Evolutionary conservation across 1,140 invertebrate genomes (phyloP), one percentile per base, ranked within the genome.

Genomic region (Sipha flava): DNA sequence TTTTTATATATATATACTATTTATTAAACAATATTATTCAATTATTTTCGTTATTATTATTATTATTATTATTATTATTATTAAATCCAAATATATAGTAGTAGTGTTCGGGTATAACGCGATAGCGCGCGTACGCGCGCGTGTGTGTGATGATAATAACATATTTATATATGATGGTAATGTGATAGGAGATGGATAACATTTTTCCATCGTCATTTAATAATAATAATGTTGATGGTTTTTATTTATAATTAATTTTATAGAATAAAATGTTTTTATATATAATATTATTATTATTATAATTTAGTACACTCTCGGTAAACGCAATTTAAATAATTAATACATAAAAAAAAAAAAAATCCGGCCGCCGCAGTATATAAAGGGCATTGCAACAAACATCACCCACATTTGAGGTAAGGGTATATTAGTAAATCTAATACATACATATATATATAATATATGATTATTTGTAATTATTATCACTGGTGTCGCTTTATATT

Each of bases 1-100:
- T 40, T 49, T n/a, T 49, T n/a, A 49, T 49, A 49, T 49, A 14
- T 49, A 2, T 18, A 16, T 43, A 45, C 45, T 40, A 54, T 23
- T 16, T 68, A 23, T 45, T 45, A 12, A 21, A 68, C 21, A 40
- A 43, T 68, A 47, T 14, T 29, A 31, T n/a, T n/a, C 9, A 31
- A 75, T 54, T 54, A 34, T 52, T 54, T 54, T 54, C 47, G 47
- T 75, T 75, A 54, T 75, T 75, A 75, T 75, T 66, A 40, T 66
- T 64, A 64, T 64, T 73, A 52, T 73, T 73, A 73, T 73, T 52
- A 73, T 73, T 54, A 75, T 52, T 52, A 52, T 21, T 21, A 26
- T n/a, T 21, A 54, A 72, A 72, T 21, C 40, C 1, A 73, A 73
- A 75, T 70, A 31, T 49, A 52, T 54, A 75, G 72, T 75, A 54